Conservation (phyloP, 2,113 vertebrate genomes). For the Anolis sagrei region DNA sequence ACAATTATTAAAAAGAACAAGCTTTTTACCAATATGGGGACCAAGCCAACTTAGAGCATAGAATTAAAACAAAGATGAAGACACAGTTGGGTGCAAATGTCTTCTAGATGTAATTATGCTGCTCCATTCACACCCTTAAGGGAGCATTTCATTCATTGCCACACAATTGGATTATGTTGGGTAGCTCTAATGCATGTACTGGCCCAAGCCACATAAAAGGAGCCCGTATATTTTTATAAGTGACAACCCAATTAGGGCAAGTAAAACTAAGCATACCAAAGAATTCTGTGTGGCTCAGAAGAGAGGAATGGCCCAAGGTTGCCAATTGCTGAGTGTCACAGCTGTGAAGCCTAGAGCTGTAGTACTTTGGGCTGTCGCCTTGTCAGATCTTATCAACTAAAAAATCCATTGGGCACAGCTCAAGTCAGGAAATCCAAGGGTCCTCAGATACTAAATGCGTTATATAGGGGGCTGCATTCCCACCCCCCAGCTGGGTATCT, state of each 20-base stretch:
- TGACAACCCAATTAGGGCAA: background rate
- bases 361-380: constrained; percentile 43
- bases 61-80: background rate
- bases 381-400: constrained; percentile 67
- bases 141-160: background rate
- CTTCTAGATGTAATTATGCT: background rate
- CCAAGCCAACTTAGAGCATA: too few relatives aligned
- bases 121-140: background rate
- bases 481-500: background rate
- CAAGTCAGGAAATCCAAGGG: constrained; percentile 13
- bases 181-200: background rate
- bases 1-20: too few relatives aligned
- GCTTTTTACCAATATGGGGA: too few relatives aligned
- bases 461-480: background rate
- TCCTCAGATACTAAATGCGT: background rate
- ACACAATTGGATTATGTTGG: too few relatives aligned
- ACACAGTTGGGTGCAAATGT: background rate
- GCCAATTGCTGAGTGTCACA: constrained; percentile 45
- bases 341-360: constrained; percentile 59
- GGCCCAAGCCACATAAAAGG: background rate
- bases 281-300: constrained; percentile 14
- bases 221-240: background rate
- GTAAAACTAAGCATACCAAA: constrained; percentile 11
- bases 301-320: constrained; percentile 14
- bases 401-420: background rate